These are phyloP conservation scores for Lepetodrilus schrolli DNA, from an alignment of 2,888 invertebrate species.

Conservation along the genomic window DNA sequence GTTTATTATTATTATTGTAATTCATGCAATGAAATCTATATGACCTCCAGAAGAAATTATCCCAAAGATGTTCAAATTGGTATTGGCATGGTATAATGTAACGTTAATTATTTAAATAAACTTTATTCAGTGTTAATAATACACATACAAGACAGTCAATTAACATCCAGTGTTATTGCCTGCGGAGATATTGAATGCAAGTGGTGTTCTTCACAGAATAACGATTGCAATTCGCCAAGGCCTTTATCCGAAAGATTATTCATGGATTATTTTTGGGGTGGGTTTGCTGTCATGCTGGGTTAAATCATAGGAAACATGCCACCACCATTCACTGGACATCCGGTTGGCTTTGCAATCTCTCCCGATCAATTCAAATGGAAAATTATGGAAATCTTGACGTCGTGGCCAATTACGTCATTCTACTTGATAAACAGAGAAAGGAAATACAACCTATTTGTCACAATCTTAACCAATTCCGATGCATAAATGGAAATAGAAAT, in stretches of 20 bases:
- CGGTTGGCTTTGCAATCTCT: background rate
- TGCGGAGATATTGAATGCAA: too few species aligned
- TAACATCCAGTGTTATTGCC: too few species aligned
- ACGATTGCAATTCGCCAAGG: background rate
- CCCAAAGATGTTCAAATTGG: too few species aligned
- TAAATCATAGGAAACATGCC: background rate
- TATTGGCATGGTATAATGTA: too few species aligned
- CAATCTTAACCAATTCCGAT: background rate
- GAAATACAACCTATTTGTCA: background rate
- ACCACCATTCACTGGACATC: background rate
- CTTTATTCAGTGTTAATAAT: background rate
- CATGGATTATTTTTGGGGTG: background rate
- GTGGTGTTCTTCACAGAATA: background rate
- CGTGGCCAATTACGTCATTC: background rate
- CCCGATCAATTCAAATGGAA: conserved; percentile 5
- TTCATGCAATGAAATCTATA: too few species aligned
- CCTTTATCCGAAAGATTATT: background rate
- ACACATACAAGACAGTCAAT: too few species aligned
- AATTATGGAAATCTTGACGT: conserved; percentile 5
- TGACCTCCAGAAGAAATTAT: too few species aligned
- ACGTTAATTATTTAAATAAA: too few species aligned
- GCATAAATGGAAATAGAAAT: background rate
- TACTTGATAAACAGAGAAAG: background rate
- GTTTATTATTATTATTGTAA: too few species aligned
- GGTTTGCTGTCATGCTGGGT: background rate